Evolutionary conservation across 35 echinoderm and acorn worm species (phyloP), one percentile per base, ranked within the genome.

Genomic region (Heliocidaris erythrogramma): DNA sequence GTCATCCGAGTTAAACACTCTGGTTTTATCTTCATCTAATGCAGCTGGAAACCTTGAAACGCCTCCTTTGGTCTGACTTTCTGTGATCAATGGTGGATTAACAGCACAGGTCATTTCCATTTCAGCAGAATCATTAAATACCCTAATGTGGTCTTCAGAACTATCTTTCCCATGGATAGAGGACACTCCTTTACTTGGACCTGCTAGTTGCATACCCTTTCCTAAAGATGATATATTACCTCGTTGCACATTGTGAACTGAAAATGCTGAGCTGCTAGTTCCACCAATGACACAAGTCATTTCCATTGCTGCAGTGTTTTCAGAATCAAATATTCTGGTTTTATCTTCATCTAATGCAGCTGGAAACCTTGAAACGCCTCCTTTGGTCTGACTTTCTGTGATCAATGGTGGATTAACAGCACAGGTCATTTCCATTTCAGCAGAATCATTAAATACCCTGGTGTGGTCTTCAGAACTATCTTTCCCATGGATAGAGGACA

Each of bases 291-390:
- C 94, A 21, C 60, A 86, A 12, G 93, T 96, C 84, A 94, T 90
- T 21, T 94, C 93, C 95, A 96, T 94, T 78, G 93, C 93, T 85
- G 49, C 95, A 48, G 86, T 94, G 53, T 96, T 93, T 18, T 94
- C 93, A 9, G 86, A 7, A 29, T 94, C 32, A 90, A 94, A 96
- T 30, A 94, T 52, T 84, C 61, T 56, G 61, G 94, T 94, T 86
- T 30, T 86, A 29, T 94, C 78, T 30, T 69, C 84, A 47, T 32
- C 87, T 5, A 18, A 13, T 59, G 24, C 24, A 30, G 13, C 49
- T 31, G 56, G 21, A 4, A 42, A 42, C 3, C 27, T 14, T 42
- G 35, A 42, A 18, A 53, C 85, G 7, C 86, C 95, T 30, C 48
- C 69, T 42, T 42, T 3, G 11, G 30, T 9, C 53, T 89, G 31